Evolutionary conservation across 2,888 invertebrate genomes (phyloP), one percentile per base, ranked within the genome.

Genomic region (Latrodectus elegans): DNA sequence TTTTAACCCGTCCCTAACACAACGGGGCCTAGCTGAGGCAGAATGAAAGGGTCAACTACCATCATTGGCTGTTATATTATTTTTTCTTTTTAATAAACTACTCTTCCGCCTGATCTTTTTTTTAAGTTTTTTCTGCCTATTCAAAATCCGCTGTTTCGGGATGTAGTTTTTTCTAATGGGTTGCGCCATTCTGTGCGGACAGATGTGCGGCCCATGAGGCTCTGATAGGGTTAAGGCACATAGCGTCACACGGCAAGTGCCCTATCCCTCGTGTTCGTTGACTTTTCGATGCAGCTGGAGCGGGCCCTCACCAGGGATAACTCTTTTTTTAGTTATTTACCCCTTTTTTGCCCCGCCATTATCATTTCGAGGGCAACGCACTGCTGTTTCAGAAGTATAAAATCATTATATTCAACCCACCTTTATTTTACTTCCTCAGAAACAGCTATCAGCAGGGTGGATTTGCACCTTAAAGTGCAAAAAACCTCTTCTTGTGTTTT

Each of bases 241-340:
- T 86, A 86, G 86, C 86, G 80, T 71, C 76, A 81, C 86, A 86
- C 86, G 72, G 86, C 86, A 86, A 86, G 86, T 81, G 85, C 79
- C 79, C 85, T n/a, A 71, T 55, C 67, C 72, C 60, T 74, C 68
- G 68, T 85, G 85, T 85, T 85, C 85, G 38, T 85, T 85, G 85
- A 85, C 85, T 85, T 79, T 74, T 75, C 17, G 15, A 8, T 68
- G 70, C 85, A 79, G 78, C 78, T 78, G 78, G 73, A 55, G 14
- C 72, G 78, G 73, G 70, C 78, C 73, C 75, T 70, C 17, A 22
- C 65, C 73, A 80, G 79, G 85, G 85, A 70, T 74, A 75, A 67
- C 60, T 60, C n/a, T 17, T 68, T 85, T 77, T 83, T 84, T 83
- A 22, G 65, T 55, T 78, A 70, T 84, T 84, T 79, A 78, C 74